Conservation (phyloP, 2,113 vertebrate genomes). For the Anolis carolinensis region DNA sequence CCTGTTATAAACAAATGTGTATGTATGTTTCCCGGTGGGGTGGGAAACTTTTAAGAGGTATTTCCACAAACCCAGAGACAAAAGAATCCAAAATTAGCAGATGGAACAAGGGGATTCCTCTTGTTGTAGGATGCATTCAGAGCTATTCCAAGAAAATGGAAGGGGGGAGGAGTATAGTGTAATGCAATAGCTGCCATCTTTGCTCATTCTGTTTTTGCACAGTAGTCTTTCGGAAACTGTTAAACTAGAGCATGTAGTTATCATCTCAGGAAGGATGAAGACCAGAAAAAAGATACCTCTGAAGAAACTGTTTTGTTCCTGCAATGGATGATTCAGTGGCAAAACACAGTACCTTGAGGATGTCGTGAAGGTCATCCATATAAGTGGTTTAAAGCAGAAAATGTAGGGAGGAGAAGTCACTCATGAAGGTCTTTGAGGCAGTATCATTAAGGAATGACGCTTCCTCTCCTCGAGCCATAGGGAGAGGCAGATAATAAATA, state of each 20-base stretch:
- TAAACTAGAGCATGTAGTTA: not conserved
- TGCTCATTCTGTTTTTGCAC: not conserved
- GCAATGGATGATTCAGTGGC: not conserved
- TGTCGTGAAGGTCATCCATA: not conserved
- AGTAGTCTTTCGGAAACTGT: not conserved
- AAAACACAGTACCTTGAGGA: not conserved
- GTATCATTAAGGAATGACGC: not conserved
- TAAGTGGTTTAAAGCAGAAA: not conserved
- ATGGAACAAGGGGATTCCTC: not conserved
- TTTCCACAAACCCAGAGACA: conserved; percentile 46
- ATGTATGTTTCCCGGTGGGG: not conserved
- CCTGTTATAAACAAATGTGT: conserved; percentile 45
- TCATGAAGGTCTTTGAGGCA: not conserved
- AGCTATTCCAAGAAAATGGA: not conserved
- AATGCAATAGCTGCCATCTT: not conserved
- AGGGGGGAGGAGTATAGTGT: not conserved
- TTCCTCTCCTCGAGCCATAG: not conserved
- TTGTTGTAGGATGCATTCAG: not conserved
- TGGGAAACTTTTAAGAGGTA: not conserved
- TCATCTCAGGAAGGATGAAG: not conserved
- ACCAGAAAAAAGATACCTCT: not conserved
- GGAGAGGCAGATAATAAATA: too few relatives aligned
- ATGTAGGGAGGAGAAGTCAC: not conserved
- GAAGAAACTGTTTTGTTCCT: not conserved
- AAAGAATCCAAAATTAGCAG: conserved; percentile 25